Percentiles rank a stretch among this genome's conserved stretches.
Evolutionary conservation across 2,888 invertebrate species (phyloP).

Genomic region (Scaptomyza caliginosa): DNA sequence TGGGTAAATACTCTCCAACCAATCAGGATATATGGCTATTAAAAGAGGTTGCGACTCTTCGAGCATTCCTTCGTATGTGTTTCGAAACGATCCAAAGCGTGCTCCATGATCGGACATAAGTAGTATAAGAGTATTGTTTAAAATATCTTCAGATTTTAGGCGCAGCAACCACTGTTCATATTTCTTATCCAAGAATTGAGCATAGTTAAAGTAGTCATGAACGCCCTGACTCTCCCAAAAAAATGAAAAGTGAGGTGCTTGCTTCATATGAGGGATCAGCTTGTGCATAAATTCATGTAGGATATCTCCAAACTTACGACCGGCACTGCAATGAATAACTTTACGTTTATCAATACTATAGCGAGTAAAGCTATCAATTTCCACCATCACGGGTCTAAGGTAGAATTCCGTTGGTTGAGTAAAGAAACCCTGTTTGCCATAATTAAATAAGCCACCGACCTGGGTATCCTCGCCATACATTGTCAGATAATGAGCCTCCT

Average conservation of each 20-base stretch:
- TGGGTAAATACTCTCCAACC: slow-evolving; percentile 87
- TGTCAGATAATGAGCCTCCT: slow-evolving; percentile 88
- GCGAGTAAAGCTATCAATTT: slow-evolving; percentile 85
- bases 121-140: slow-evolving; percentile 89
- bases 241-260: slow-evolving; percentile 41
- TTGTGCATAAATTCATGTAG: slow-evolving; percentile 43
- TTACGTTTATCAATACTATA: slow-evolving; percentile 41
- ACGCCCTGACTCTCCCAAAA: slow-evolving; percentile 59
- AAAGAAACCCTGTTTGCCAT: slow-evolving; percentile 89
- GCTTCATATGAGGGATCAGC: slow-evolving; percentile 30
- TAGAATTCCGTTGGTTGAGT: slow-evolving; percentile 93
- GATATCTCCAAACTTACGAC: slow-evolving; percentile 36
- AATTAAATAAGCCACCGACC: slow-evolving; percentile 91
- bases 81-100: slow-evolving; percentile 90
- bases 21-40: slow-evolving; percentile 88
- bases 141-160: slow-evolving; percentile 42
- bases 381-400: slow-evolving; percentile 89
- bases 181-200: slow-evolving; percentile 21
- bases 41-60: slow-evolving; percentile 94
- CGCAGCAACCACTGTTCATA: slow-evolving; percentile 68
- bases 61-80: slow-evolving; percentile 91
- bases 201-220: slow-evolving; percentile 46
- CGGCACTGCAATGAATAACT: slow-evolving; percentile 36
- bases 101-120: slow-evolving; percentile 95
- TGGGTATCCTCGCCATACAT: slow-evolving; percentile 91